A percentile compares a stretch with the other conserved stretches of the same genome.
These are phyloP conservation scores for Nephrotoma appendiculata DNA, from an alignment of 2,888 invertebrate species.

Conservation along the genomic window DNA sequence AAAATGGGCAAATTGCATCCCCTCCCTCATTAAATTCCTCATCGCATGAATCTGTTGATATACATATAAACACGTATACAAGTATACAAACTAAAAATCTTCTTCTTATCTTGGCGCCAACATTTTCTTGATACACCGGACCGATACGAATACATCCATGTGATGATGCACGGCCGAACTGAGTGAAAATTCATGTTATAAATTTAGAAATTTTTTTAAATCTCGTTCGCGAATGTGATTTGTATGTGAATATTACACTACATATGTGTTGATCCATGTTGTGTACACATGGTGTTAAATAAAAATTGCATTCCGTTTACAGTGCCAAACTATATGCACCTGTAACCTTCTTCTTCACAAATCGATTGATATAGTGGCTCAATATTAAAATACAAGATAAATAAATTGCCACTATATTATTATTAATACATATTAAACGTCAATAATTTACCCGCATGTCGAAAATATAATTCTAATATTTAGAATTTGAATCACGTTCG, in stretches of 20 bases:
- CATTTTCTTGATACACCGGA: background rate
- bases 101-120: background rate
- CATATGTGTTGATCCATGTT: too few relatives aligned
- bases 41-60: too few relatives aligned
- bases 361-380: too few relatives aligned
- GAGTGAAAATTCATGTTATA: background rate
- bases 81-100: background rate
- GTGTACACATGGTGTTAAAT: background rate
- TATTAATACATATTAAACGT: too few relatives aligned
- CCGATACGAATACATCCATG: background rate
- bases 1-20: too few relatives aligned
- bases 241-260: background rate
- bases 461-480: too few relatives aligned
- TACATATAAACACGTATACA: background rate
- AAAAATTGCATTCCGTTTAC: background rate
- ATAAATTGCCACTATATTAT: too few relatives aligned
- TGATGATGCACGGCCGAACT: background rate
- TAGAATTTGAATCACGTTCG: too few relatives aligned
- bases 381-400: too few relatives aligned
- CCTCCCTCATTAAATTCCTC: too few relatives aligned
- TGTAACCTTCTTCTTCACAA: too few relatives aligned
- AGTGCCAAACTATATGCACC: background rate
- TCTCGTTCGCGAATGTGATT: background rate
- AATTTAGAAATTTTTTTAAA: background rate
- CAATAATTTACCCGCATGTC: too few relatives aligned